These are phyloP conservation scores for Catocala fraxini DNA, from an alignment of 2,888 invertebrate genomes.

Conservation along the genomic window DNA sequence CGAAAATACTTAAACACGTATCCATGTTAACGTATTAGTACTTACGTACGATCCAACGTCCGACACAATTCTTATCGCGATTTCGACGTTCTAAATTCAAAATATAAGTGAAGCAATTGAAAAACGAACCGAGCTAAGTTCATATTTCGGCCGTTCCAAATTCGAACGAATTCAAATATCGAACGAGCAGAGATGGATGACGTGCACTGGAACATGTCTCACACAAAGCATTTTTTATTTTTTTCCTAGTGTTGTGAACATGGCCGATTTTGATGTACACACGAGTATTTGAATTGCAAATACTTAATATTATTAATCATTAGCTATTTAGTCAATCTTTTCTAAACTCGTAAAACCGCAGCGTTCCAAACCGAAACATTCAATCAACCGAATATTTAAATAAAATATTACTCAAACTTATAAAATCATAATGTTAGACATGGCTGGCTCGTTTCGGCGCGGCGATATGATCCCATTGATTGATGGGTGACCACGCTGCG, in stretches of 20 bases:
- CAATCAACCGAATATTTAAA: conserved; percentile 84
- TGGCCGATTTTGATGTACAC: conserved; percentile 48
- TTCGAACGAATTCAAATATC: conserved; percentile 86
- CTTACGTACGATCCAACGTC: conserved; percentile 49
- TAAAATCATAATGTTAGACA: conserved; percentile 82
- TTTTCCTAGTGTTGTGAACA: conserved; percentile 49
- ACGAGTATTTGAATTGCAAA: conserved; percentile 71
- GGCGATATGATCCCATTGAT: conserved; percentile 86
- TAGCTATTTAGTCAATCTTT: conserved; percentile 54
- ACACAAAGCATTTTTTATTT: conserved; percentile 63
- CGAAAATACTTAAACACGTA: conserved; percentile 52
- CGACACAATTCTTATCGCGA: conserved; percentile 72
- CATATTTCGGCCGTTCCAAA: conserved; percentile 85
- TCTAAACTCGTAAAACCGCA: conserved; percentile 61
- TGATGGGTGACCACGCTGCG: conserved; percentile 85
- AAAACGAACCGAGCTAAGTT: conserved; percentile 85
- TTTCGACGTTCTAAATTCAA: conserved; percentile 82
- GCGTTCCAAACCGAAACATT: conserved; percentile 75
- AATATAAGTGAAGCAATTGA: conserved; percentile 86
- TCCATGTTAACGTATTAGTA: conserved; percentile 48
- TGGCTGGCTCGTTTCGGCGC: conserved; percentile 77
- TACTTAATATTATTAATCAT: conserved; percentile 60
- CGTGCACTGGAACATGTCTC: conserved; percentile 73
- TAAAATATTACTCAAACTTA: conserved; percentile 85
- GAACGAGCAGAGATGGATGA: conserved; percentile 79